Evolutionary conservation across 2,888 invertebrate genomes (phyloP).

Genomic region (Alentia gelatinosa): DNA sequence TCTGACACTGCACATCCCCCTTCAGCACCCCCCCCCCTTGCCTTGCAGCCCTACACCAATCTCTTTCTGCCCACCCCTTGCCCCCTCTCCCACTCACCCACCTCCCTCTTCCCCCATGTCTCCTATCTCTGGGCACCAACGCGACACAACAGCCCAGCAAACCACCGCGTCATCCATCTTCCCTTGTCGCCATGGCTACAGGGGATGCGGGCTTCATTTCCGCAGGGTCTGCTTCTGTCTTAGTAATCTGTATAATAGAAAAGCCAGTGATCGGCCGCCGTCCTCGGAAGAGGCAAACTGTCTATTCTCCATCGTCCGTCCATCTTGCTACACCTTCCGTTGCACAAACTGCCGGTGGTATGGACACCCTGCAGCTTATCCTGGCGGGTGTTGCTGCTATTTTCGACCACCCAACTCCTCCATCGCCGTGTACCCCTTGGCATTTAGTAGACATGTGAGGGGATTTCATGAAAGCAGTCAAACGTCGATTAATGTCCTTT

Average conservation of each 20-base stretch:
- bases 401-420: no score
- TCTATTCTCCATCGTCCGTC: background rate
- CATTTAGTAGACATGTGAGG: no score
- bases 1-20: background rate
- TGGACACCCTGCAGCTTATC: no score
- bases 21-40: background rate
- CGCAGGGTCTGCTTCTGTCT: background rate
- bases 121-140: background rate
- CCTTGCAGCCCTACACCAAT: background rate
- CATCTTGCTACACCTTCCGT: no score
- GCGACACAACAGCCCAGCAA: background rate
- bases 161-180: background rate
- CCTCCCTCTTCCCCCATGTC: background rate
- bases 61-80: background rate
- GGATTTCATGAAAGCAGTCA: no score
- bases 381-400: no score
- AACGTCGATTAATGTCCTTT: no score
- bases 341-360: no score
- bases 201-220: constrained; percentile 1
- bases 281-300: background rate
- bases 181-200: background rate
- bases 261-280: background rate
- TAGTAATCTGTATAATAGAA: constrained; percentile 17
- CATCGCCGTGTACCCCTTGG: no score
- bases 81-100: background rate